A percentile compares a stretch with the other conserved stretches of the same genome.
These are phyloP conservation scores for Dufourea novaeangliae DNA, from an alignment of 1,140 invertebrate genomes.

Conservation along the genomic window DNA sequence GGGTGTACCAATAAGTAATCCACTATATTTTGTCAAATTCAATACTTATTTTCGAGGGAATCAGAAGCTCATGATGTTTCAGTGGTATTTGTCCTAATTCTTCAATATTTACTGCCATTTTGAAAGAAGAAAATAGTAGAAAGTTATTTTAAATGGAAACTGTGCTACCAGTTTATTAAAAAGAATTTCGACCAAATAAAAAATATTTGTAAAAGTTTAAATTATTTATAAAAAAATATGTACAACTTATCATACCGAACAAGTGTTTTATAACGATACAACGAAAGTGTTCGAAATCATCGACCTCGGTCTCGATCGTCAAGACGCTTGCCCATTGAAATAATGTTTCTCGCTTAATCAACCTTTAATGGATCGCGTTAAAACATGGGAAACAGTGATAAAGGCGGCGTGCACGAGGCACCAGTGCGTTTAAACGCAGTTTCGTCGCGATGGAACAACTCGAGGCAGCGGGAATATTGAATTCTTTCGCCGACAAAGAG, in stretches of 20 bases:
- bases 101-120: no score
- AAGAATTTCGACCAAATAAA: no score
- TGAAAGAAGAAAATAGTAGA: no score
- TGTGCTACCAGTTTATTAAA: no score
- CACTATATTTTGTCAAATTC: no score
- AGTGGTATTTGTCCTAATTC: no score
- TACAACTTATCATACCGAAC: not conserved
- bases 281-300: conserved; percentile 20
- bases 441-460: conserved; percentile 35
- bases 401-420: conserved; percentile 36
- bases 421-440: conserved; percentile 36
- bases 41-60: no score
- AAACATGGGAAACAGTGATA: conserved; percentile 23
- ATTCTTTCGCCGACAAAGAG: conserved; percentile 70
- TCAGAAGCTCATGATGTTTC: no score
- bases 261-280: not conserved
- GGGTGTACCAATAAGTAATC: no score
- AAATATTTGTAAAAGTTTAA: no score
- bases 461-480: conserved; percentile 53
- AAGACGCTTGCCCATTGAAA: conserved; percentile 9
- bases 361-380: conserved; percentile 28
- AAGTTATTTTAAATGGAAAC: no score
- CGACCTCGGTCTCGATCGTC: not conserved
- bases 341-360: conserved; percentile 35
- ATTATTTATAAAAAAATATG: not conserved